Conservation (phyloP, 2,888 invertebrate genomes). For the Barypeithes pellucidus region DNA sequence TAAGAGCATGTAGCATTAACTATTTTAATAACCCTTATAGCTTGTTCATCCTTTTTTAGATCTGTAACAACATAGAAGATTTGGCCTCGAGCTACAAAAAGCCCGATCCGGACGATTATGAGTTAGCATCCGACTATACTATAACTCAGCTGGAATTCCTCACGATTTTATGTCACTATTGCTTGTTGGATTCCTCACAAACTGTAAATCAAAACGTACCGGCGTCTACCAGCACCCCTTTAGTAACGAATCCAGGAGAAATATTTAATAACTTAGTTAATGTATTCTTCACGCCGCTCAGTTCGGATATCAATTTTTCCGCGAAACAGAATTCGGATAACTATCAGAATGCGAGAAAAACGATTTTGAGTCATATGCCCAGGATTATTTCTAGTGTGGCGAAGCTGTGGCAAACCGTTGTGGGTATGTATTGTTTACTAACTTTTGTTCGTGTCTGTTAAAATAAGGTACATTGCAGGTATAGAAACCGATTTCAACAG, state of each 20-base stretch:
- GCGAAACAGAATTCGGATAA: constrained; percentile 68
- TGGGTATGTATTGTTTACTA: constrained; percentile 66
- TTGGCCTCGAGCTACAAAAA: constrained; percentile 69
- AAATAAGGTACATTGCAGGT: constrained; percentile 11
- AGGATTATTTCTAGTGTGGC: constrained; percentile 86
- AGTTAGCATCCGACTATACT: constrained; percentile 83
- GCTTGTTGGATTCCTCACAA: constrained; percentile 78
- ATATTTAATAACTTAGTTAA: constrained; percentile 87
- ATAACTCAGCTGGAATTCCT: constrained; percentile 85
- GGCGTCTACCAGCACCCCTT: constrained; percentile 68
- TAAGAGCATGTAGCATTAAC: too few relatives aligned
- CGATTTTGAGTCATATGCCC: constrained; percentile 85
- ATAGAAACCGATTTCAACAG: constrained; percentile 70
- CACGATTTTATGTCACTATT: constrained; percentile 86
- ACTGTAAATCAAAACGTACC: constrained; percentile 67
- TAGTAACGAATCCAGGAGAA: constrained; percentile 79
- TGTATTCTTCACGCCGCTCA: constrained; percentile 81
- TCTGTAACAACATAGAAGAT: constrained; percentile 84
- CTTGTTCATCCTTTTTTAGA: constrained; percentile 51
- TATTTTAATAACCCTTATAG: too few relatives aligned
- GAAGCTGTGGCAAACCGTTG: constrained; percentile 83
- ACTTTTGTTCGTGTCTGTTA: too few relatives aligned
- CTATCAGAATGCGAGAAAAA: constrained; percentile 77
- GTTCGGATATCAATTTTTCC: constrained; percentile 65
- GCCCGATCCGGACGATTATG: constrained; percentile 68